Conservation (phyloP, 1,140 invertebrate genomes). For the Scylla paramamosain region DNA sequence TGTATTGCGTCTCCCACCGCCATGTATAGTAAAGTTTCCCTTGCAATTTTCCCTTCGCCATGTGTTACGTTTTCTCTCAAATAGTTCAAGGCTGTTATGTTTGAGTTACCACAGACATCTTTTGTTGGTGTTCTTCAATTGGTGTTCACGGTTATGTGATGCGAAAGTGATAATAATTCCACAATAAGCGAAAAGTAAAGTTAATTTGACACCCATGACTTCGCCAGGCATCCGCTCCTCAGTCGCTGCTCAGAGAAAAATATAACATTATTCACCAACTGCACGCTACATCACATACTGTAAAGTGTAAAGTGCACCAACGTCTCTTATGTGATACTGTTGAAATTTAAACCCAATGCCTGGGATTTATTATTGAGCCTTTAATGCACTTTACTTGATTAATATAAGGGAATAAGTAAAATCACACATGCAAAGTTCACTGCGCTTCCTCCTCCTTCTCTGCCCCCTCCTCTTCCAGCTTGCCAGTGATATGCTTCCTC, state of each 20-base stretch:
- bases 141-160: not conserved
- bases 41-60: not conserved
- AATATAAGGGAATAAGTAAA: not conserved
- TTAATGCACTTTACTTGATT: conserved; percentile 44
- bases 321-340: conserved; percentile 33
- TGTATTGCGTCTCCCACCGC: too few species aligned
- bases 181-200: too few species aligned
- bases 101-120: not conserved
- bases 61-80: not conserved
- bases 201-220: too few species aligned
- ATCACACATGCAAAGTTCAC: too few species aligned
- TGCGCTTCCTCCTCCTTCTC: too few species aligned
- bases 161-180: not conserved
- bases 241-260: too few species aligned
- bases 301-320: not conserved
- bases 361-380: conserved; percentile 53
- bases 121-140: not conserved
- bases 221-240: too few species aligned
- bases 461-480: too few species aligned
- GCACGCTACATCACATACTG: too few species aligned
- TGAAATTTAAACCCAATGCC: conserved; percentile 56
- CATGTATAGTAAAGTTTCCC: not conserved
- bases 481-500: too few species aligned
- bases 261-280: too few species aligned
- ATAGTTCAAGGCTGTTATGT: too few species aligned